Conservation (phyloP, 2,888 invertebrate species). For the Melipona beecheii region DNA sequence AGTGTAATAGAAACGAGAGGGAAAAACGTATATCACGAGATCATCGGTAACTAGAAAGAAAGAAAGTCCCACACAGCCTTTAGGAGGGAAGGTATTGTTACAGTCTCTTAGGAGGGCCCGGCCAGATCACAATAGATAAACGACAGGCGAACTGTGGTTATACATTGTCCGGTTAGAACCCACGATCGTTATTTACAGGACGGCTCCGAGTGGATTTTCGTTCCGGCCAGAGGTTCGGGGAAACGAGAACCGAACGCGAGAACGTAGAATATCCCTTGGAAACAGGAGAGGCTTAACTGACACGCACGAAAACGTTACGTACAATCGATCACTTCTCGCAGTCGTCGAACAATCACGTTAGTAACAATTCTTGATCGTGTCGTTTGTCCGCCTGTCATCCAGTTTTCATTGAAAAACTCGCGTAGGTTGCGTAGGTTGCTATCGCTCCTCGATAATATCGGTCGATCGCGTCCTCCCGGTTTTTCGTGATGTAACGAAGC, state of each 20-base stretch:
- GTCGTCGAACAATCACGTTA: background rate
- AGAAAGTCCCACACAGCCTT: constrained; percentile 24
- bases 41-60: constrained; percentile 46
- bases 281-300: constrained; percentile 11
- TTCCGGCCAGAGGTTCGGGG: background rate
- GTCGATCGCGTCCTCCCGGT: constrained; percentile 43
- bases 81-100: constrained; percentile 30
- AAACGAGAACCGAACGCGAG: constrained; percentile 12
- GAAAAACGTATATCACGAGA: constrained; percentile 42
- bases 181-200: constrained; percentile 51
- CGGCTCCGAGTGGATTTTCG: constrained; percentile 29
- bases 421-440: constrained; percentile 6
- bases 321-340: background rate
- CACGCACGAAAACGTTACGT: background rate
- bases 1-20: constrained; percentile 15
- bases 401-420: background rate
- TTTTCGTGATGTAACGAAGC: constrained; percentile 46
- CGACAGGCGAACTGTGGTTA: constrained; percentile 5
- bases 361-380: constrained; percentile 19
- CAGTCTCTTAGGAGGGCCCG: background rate
- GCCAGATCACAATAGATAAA: background rate
- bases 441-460: constrained; percentile 32
- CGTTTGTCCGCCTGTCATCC: constrained; percentile 34
- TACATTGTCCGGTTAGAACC: background rate
- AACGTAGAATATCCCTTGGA: constrained; percentile 22